Base-by-base conservation (phyloP, 2,113 vertebrate genomes). In the Odontesthes bonariensis region DNA sequence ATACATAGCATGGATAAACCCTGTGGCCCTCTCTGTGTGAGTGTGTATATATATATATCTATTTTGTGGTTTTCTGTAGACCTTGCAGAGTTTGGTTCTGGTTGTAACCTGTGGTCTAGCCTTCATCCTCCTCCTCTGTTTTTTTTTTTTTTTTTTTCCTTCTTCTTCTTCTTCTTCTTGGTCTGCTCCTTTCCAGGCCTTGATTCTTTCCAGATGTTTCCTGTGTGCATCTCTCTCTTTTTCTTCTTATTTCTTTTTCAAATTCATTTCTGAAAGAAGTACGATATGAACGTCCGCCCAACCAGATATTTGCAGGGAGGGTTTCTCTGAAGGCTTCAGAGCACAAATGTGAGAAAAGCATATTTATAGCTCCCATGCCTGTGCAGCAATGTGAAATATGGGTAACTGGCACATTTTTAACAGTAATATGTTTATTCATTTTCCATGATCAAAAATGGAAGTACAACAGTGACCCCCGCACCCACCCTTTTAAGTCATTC, bases 171-270 rank as follows among this genome's bases (percentile, higher is more conserved):
- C 49, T 59, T 74, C 52, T 77, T 62, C 82, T 56, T 81, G 14
- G 33, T 82, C 75, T 19, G 82, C 80, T 86, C 57, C 71, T 73
- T 77, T 80, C 82, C 75, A 76, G 54, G 23, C 61, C 83, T 79
- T 92, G 91, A 94, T 93, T 89, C 73, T 84, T 94, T 85, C 93
- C 93, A 94, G 93, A 95, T 95, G 93, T 95, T 95, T 94, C 92
- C 93, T 94, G 94, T 93, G 88, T 93, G 83, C 93, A 42, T 89
- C 51, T 72, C 65, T 65, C 55, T 49, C 68, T 61, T 54, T 63
- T 23, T 44, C 9, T 22, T 11, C 1, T 40, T 60, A 75, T n/a
- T 0, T 51, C 59, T 66, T 70, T 59, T 77, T 61, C 17, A 32
- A 51, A 56, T 86, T 69, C 78, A 70, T 89, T 86, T 84, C 79